Evolutionary conservation across 2,113 vertebrate species (phyloP).

Genomic region (Neogale vison): DNA sequence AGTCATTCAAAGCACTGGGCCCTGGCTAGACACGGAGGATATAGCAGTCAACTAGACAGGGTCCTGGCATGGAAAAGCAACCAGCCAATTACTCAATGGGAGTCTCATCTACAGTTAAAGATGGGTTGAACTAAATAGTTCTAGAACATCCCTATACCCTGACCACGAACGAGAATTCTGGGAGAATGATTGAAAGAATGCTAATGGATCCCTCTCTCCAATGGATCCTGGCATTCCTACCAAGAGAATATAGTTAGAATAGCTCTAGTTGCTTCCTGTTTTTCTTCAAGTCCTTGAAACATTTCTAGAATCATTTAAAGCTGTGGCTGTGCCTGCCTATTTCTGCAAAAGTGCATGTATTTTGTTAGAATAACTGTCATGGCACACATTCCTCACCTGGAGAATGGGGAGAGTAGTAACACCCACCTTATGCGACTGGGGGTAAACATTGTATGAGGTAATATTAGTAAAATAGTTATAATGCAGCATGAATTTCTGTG

Average conservation of each 20-base stretch:
- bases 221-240: not conserved
- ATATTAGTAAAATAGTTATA: not conserved
- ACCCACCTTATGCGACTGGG: not conserved
- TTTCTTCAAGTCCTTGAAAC: not conserved
- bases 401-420: not conserved
- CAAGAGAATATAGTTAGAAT: not conserved
- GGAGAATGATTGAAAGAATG: not conserved
- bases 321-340: not conserved
- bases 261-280: not conserved
- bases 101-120: not conserved
- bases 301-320: slow-evolving; percentile 14
- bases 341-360: not conserved
- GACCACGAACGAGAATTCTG: not conserved
- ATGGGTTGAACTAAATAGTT: not conserved
- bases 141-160: not conserved
- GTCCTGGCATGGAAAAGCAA: not conserved
- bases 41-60: not conserved
- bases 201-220: not conserved
- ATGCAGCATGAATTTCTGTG: not conserved
- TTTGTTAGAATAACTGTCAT: slow-evolving; percentile 20
- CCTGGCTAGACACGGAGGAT: not conserved
- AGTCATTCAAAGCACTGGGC: not conserved
- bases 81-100: not conserved
- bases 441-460: not conserved
- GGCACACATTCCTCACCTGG: not conserved